These are phyloP conservation scores for Heliconius himera DNA, from an alignment of 1,140 invertebrate species.

Conservation along the genomic window DNA sequence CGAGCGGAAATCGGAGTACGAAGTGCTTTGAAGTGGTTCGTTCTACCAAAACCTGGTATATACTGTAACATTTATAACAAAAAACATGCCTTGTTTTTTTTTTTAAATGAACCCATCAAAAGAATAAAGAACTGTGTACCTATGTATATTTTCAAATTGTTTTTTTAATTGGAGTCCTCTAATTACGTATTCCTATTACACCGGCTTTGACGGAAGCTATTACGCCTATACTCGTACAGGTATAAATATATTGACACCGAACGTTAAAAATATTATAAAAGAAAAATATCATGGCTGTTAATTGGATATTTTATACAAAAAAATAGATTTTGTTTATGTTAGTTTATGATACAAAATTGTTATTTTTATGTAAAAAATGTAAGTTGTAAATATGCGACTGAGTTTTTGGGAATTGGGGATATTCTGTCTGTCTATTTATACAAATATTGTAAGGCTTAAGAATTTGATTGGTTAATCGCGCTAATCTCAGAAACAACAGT, in stretches of 20 bases:
- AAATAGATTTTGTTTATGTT: no score
- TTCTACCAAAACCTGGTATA: not conserved
- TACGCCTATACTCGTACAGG: not conserved
- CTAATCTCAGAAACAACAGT: no score
- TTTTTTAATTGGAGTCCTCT: not conserved
- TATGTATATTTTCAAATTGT: conserved; percentile 10
- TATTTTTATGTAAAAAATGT: no score
- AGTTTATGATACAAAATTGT: no score
- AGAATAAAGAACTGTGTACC: not conserved
- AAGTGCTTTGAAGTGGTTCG: not conserved
- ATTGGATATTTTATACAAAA: not conserved
- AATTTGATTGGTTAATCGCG: no score
- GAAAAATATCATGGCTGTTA: not conserved
- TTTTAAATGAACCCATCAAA: not conserved
- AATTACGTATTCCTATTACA: conserved; percentile 11
- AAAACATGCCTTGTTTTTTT: not conserved
- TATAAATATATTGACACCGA: not conserved
- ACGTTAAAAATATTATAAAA: not conserved
- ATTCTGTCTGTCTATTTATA: no score
- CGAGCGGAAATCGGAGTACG: not conserved
- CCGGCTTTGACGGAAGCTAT: not conserved
- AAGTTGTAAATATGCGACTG: no score
- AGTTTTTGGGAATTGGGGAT: no score
- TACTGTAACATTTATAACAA: not conserved
- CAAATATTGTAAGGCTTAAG: no score